A percentile compares a stretch with the other conserved stretches of the same genome.
Evolutionary conservation across 92 coral and sea anemone genomes (phyloP).

Genomic region (Palythoa grandis): DNA sequence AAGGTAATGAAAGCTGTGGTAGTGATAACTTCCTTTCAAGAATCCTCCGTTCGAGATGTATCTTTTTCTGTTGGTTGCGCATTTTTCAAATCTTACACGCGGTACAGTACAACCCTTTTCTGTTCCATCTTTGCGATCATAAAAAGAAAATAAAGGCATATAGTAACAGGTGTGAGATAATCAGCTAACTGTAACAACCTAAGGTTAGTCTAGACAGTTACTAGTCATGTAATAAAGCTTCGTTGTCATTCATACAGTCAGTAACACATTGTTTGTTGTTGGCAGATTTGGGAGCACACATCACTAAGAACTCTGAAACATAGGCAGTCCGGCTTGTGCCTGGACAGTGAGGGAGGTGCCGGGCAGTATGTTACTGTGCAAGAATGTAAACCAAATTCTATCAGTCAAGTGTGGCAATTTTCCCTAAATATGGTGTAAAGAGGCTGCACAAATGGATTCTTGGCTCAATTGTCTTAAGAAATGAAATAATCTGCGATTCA

Average conservation of each 20-base stretch:
- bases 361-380: constrained; percentile 68
- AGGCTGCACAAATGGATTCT: neutral
- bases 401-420: constrained; percentile 88
- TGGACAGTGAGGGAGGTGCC: constrained; percentile 72
- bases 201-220: neutral
- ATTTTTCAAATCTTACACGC: too few species aligned
- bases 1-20: too few species aligned
- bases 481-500: too few species aligned
- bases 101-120: too few species aligned
- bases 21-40: neutral
- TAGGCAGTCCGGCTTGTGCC: constrained; percentile 82
- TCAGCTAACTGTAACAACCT: neutral
- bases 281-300: constrained; percentile 89
- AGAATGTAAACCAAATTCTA: constrained; percentile 54
- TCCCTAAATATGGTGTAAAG: constrained; percentile 76
- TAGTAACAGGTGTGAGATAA: too few species aligned
- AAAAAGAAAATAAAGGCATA: too few species aligned
- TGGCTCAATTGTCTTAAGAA: neutral
- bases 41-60: neutral
- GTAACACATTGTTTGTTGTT: constrained; percentile 3
- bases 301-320: constrained; percentile 72
- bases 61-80: too few species aligned
- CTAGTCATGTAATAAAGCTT: neutral
- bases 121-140: too few species aligned
- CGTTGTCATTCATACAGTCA: neutral